Evolutionary conservation across 2,797 vertebrate genomes (phyloP), one percentile per base, ranked within the genome.

Genomic region (Macrochelys suwanniensis): DNA sequence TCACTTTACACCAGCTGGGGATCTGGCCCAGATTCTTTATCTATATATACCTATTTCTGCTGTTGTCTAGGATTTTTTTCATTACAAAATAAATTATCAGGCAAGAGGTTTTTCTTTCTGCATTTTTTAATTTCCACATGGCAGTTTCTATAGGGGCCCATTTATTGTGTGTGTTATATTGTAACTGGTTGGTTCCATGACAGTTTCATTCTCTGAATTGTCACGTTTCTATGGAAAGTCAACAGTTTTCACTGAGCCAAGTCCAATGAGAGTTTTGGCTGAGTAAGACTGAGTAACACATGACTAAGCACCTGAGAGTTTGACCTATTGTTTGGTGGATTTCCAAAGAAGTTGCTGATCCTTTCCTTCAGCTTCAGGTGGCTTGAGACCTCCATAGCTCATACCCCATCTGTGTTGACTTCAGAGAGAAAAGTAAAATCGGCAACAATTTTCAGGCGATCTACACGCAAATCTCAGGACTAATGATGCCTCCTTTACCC

Each of bases 11-110:
- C 19, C 28, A 87, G 56, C 0, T 0, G 25, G 2, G 12, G 13
- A 61, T 47, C 25, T 0, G 3, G n/a, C 10, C 33, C 82, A 65
- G 89, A 0, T 33, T 45, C 9, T 86, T 49, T 3, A 5, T 49
- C 90, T 93, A 82, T 89, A 1, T 86, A 50, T 51, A 80, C 16
- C 76, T 47, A 15, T 76, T 47, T 47, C 25, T 15, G 25, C 19
- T 45, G 4, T 28, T 76, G 26, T 26, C 42, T 76, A 9, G 23
- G 42, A 37, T 33, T 16, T 49, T 87, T 78, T 76, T 82, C 3
- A 86, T 68, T 92, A n/a, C 2, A 50, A 80, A 89, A 61, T 78
- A 59, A 57, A 84, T 80, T 10, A 87, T 49, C 5, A 49, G 11
- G 42, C 1, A 45, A 80, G 93, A 93, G 28, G 47, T 77, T 82